Percentiles rank a stretch among this genome's conserved stretches.
These are phyloP conservation scores for Tarsius wallacei DNA, from an alignment of 2,797 vertebrate species.

Conservation along the genomic window DNA sequence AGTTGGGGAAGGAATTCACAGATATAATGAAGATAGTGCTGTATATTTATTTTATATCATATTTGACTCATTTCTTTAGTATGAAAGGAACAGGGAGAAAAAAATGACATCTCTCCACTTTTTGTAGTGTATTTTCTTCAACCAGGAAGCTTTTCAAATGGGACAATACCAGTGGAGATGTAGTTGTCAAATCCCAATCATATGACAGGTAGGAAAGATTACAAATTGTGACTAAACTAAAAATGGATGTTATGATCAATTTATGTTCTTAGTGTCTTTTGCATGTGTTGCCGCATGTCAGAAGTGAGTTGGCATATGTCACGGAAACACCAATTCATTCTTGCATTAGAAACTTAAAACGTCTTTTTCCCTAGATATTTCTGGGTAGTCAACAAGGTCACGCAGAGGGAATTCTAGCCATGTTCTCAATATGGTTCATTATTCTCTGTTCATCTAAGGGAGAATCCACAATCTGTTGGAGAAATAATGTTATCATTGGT, in stretches of 20 bases:
- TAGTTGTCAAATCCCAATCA: not conserved
- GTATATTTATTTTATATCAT: not conserved
- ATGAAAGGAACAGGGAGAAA: not conserved
- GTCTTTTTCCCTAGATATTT: not conserved
- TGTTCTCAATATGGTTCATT: not conserved
- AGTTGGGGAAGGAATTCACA: not conserved
- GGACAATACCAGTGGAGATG: not conserved
- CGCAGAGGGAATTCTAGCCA: not conserved
- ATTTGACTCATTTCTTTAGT: not conserved
- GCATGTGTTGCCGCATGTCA: not conserved
- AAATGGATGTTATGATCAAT: not conserved
- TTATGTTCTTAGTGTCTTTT: not conserved
- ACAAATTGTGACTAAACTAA: not conserved
- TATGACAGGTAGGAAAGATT: not conserved
- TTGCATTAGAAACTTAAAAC: not conserved
- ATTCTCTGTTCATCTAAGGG: not conserved
- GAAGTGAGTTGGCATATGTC: not conserved
- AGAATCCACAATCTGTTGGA: not conserved
- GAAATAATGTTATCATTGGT: not conserved
- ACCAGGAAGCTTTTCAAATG: not conserved
- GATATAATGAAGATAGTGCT: not conserved
- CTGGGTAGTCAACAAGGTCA: not conserved
- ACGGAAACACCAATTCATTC: not conserved
- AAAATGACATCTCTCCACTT: not conserved
- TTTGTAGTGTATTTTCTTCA: not conserved